These are phyloP conservation scores for Matsumurasca onukii DNA, from an alignment of 1,140 invertebrate species.

Conservation along the genomic window DNA sequence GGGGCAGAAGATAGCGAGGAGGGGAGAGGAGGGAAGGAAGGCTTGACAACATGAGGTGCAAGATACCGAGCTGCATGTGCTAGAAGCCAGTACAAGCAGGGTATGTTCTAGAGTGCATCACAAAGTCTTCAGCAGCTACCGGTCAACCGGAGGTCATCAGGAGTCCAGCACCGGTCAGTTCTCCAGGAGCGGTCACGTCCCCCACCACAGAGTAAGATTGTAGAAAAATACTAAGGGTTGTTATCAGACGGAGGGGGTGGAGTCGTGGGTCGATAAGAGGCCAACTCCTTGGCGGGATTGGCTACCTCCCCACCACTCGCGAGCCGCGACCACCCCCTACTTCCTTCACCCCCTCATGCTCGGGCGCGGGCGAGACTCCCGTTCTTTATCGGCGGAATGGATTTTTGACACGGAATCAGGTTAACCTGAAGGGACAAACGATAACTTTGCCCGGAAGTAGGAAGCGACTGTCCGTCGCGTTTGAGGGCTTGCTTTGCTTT, in stretches of 20 bases:
- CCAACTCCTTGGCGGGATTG: conserved; percentile 30
- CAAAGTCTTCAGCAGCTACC: too few relatives aligned
- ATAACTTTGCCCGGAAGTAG: neutral
- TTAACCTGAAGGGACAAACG: conserved; percentile 7
- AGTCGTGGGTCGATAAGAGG: conserved; percentile 19
- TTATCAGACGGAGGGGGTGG: neutral
- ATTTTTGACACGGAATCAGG: conserved; percentile 30
- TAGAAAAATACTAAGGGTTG: neutral
- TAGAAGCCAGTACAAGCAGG: too few relatives aligned
- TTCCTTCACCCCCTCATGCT: neutral
- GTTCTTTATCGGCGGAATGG: conserved; percentile 32
- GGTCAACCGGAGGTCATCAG: too few relatives aligned
- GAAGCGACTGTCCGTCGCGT: neutral
- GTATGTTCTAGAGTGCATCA: too few relatives aligned
- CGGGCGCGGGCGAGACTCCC: conserved; percentile 12
- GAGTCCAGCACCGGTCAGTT: neutral
- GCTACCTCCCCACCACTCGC: too few relatives aligned
- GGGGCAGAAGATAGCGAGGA: too few relatives aligned
- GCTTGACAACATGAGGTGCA: too few relatives aligned
- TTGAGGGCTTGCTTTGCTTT: too few relatives aligned
- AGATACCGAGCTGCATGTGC: too few relatives aligned
- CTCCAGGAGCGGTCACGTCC: neutral
- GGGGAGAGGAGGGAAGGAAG: too few relatives aligned
- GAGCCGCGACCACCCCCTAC: conserved; percentile 26
- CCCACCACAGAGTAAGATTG: neutral